A percentile compares a stretch with the other conserved stretches of the same genome.
Conservation (phyloP, 1,140 invertebrate genomes). For the Drosophila aff. region DNA sequence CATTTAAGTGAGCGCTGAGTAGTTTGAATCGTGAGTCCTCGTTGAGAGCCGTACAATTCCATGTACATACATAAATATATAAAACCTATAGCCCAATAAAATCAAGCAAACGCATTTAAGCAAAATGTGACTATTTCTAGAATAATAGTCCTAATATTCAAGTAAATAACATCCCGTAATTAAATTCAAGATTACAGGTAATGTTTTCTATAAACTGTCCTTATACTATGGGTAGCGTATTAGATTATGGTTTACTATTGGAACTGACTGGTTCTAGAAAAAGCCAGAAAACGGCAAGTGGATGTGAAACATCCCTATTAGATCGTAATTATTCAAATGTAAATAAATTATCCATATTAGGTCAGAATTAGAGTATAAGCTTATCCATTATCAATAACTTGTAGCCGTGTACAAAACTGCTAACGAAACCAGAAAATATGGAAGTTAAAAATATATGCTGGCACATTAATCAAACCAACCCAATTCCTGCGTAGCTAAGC, state of each 20-base stretch:
- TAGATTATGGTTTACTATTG: neutral
- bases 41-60: neutral
- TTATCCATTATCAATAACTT: conserved; percentile 21
- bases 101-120: conserved; percentile 33
- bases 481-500: neutral
- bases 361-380: conserved; percentile 9
- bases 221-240: conserved; percentile 23
- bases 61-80: conserved; percentile 27
- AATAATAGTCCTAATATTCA: conserved; percentile 11
- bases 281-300: neutral
- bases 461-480: conserved; percentile 9
- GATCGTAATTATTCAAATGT: conserved; percentile 44
- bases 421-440: conserved; percentile 1
- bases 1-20: conserved; percentile 52
- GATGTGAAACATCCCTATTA: conserved; percentile 31
- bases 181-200: neutral
- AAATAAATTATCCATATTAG: conserved; percentile 48
- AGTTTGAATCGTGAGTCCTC: conserved; percentile 4
- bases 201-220: neutral
- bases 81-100: conserved; percentile 16
- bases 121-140: conserved; percentile 54
- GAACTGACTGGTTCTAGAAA: neutral
- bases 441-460: conserved; percentile 12
- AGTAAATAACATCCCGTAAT: neutral
- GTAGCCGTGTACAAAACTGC: conserved; percentile 22